phyloP scores from a whole-genome alignment of 2,888 invertebrate species.

The Agrochola lota region DNA sequence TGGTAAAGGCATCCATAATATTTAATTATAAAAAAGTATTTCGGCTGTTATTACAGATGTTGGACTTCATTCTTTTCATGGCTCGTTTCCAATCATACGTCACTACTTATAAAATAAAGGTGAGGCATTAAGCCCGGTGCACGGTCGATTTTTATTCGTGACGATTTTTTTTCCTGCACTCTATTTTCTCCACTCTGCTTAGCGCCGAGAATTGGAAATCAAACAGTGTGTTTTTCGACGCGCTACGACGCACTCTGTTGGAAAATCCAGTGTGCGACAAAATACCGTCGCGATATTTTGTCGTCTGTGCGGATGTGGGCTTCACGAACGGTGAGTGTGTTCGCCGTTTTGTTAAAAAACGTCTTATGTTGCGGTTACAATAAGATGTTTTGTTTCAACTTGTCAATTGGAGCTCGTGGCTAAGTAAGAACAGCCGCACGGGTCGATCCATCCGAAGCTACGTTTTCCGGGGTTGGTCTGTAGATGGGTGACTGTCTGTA shows the following conservation, averaged over 20 bases:
- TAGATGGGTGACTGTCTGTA: no score
- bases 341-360: conserved; percentile 11
- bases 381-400: conserved; percentile 14
- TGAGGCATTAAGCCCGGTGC: conserved; percentile 4
- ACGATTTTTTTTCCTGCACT: neutral
- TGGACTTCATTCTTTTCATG: conserved; percentile 49
- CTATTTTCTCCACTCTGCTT: neutral
- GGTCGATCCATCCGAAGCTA: no score
- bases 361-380: neutral
- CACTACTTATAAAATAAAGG: conserved; percentile 24
- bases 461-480: no score
- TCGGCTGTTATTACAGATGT: conserved; percentile 51
- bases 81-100: conserved; percentile 55
- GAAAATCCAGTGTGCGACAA: neutral
- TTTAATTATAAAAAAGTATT: conserved; percentile 50
- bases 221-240: neutral
- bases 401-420: conserved; percentile 18
- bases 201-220: neutral
- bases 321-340: neutral
- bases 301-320: neutral
- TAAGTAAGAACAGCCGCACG: no score
- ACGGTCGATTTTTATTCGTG: neutral
- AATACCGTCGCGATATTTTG: neutral
- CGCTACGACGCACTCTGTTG: neutral
- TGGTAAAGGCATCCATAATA: conserved; percentile 36